phyloP scores from a whole-genome alignment of 1,140 invertebrate genomes.

The Psix sp. region DNA sequence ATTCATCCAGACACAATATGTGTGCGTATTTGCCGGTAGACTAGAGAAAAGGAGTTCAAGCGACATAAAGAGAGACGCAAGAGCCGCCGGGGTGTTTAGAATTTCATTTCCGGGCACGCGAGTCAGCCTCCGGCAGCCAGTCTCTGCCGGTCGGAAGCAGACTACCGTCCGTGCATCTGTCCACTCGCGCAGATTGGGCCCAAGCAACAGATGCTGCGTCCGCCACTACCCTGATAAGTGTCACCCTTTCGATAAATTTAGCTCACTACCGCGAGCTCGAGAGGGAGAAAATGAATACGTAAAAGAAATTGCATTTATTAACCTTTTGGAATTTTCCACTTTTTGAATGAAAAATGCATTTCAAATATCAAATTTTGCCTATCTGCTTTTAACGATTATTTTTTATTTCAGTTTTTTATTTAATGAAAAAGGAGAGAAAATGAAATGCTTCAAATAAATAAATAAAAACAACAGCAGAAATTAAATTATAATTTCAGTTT shows the following conservation, averaged over 20 bases:
- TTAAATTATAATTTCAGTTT: too few relatives aligned
- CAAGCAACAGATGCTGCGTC: constrained; percentile 39
- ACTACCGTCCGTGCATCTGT: constrained; percentile 48
- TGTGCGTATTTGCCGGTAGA: constrained; percentile 32
- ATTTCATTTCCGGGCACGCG: constrained; percentile 60
- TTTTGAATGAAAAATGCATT: too few relatives aligned
- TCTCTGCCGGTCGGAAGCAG: constrained; percentile 31
- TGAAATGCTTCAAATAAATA: too few relatives aligned
- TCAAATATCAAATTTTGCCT: too few relatives aligned
- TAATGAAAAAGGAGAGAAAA: too few relatives aligned
- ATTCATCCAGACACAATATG: constrained; percentile 45
- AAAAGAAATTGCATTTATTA: too few relatives aligned
- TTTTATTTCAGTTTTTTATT: too few relatives aligned
- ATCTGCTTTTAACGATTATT: too few relatives aligned
- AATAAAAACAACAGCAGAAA: too few relatives aligned
- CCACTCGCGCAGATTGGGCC: constrained; percentile 43
- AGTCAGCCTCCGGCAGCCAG: constrained; percentile 34
- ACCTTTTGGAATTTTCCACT: too few relatives aligned
- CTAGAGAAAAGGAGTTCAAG: constrained; percentile 11
- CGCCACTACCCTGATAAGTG: constrained; percentile 29
- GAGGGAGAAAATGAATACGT: too few relatives aligned
- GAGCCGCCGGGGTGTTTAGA: constrained; percentile 53
- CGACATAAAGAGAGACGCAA: constrained; percentile 7
- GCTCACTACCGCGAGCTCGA: constrained; percentile 1
- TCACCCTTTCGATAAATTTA: constrained; percentile 37